Base-by-base conservation (phyloP, 2,888 invertebrate species). In the Oscheius sp. region DNA sequence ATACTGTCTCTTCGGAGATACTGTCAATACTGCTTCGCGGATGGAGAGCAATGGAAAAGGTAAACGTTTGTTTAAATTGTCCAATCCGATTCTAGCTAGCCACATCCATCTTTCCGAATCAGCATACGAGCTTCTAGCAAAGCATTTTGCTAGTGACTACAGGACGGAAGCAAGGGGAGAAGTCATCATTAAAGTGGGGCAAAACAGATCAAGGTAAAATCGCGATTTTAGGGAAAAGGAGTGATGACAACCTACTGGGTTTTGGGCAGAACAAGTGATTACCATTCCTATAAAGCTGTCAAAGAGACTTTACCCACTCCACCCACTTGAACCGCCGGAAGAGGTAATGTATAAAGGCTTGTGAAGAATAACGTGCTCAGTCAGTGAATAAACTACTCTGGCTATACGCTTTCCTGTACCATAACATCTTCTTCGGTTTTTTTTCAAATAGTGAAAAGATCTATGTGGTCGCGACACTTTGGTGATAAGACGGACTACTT, bases 31-130 rank as follows among this genome's bases (percentile, higher is more conserved):
- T 11, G 87, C 87, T 10, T 80, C 80, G 0, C 68, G 87, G 29
- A 87, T 87, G 87, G 87, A 87, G 71, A 81, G 80, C 70, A 85
- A 87, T 76, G 84, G 86, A 29, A 86, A 87, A 78, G 80, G 87
- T 87, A 10, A 10, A 50, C 0, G 11, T 32, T 9, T 29, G 1
- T 11, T 1, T 33, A 60, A 9, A 55, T 21, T 13, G 21, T 32
- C 21, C 21, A 21, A 21, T 21, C 2, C 9, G 29, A 2, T 55
- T 55, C 9, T 9, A 81, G 82, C 82, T 0, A 76, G 77, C 32
- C 79, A 79, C 62, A 85, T 87, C 62, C 87, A 87, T 63, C 74
- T 87, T 57, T 84, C 87, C 1, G 74, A 77, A 1, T 83, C 83
- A 1, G 83, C 86, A 3, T 75, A 84, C 63, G 79, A 83, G 32